Base-by-base conservation (phyloP, 1,140 invertebrate species). In the Steinernema khuongi region DNA sequence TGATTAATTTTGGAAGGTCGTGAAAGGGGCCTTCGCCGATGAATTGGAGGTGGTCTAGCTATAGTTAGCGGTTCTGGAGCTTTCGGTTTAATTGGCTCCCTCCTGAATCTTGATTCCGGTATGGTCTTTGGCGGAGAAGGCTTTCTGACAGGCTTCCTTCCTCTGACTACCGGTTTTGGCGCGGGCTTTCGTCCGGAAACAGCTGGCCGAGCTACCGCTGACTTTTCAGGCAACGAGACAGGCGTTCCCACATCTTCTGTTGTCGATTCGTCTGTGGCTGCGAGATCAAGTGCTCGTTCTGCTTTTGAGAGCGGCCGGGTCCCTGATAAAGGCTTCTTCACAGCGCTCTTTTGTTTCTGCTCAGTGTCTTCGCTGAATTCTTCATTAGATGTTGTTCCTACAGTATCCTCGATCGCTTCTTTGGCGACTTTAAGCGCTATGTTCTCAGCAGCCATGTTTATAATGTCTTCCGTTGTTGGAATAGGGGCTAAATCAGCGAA, bases 401-500 rank as follows among this genome's bases (percentile, higher is more conserved):
- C 50, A 14, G 50, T n/a, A 26, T 60, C 50, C 50, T 60, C 50
- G 26, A 60, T 60, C 19, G 50, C 50, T 14, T 60, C 50, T 22
- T 7, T 7, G 7, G 50, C 26, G 4, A 22, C 50, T 22, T 60
- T 60, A 2, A 60, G 26, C 14, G 19, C 50, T 7, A 60, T 22
- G 22, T 60, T 60, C 26, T 60, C 50, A 60, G 50, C 50, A 22
- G 50, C 50, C 50, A 60, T 60, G 22, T 7, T 60, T 11, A 60
- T 60, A 60, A 60, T 60, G 11, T 60, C 50, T 60, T 60, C 50
- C 14, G 50, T 26, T 7, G 50, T 60, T 60, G 50, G 50, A 26
- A 60, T 11, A 7, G 50, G 11, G 4, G 11, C 11, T 4, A 60
- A 17, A 14, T 60, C 11, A 4, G 50, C 22, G 26, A 26, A 11